Evolutionary conservation across 2,797 vertebrate species (phyloP).

Genomic region (Takifugu ocellatus): DNA sequence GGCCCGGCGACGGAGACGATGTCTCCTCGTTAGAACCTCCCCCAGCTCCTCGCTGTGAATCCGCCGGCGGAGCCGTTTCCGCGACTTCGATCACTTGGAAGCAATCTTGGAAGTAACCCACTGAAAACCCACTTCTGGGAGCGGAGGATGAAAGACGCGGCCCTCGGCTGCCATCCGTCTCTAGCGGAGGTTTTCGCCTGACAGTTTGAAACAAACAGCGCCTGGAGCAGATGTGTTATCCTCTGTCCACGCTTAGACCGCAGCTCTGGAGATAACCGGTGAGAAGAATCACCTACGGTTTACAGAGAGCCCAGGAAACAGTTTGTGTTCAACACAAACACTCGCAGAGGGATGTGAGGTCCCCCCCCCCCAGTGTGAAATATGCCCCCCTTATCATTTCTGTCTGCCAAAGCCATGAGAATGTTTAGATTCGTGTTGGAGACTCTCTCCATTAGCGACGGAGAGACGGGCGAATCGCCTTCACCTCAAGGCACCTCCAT

Average conservation of each 20-base stretch:
- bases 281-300: slow-evolving; percentile 41
- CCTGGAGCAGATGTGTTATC: slow-evolving; percentile 16
- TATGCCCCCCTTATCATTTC: slow-evolving; percentile 12
- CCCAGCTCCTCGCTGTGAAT: slow-evolving; percentile 19
- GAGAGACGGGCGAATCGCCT: slow-evolving; percentile 7
- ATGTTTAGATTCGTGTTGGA: slow-evolving; percentile 44
- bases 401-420: slow-evolving; percentile 30
- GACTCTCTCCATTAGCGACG: slow-evolving; percentile 22
- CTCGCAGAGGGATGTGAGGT: slow-evolving; percentile 24
- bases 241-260: slow-evolving; percentile 12
- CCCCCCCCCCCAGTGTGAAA: slow-evolving; percentile 29
- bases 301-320: slow-evolving; percentile 27
- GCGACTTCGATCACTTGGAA: slow-evolving; percentile 5
- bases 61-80: neutral
- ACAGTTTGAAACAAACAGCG: slow-evolving; percentile 34
- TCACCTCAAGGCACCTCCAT: slow-evolving; percentile 1
- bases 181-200: slow-evolving; percentile 17
- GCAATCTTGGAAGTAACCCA: neutral
- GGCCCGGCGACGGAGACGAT: slow-evolving; percentile 44
- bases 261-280: slow-evolving; percentile 23
- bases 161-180: slow-evolving; percentile 10
- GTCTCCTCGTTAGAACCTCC: slow-evolving; percentile 41
- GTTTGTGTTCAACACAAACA: slow-evolving; percentile 53
- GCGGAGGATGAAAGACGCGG: neutral
- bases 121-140: neutral